Base-by-base conservation (phyloP, 2,888 invertebrate genomes). In the Eupithecia inturbata region DNA sequence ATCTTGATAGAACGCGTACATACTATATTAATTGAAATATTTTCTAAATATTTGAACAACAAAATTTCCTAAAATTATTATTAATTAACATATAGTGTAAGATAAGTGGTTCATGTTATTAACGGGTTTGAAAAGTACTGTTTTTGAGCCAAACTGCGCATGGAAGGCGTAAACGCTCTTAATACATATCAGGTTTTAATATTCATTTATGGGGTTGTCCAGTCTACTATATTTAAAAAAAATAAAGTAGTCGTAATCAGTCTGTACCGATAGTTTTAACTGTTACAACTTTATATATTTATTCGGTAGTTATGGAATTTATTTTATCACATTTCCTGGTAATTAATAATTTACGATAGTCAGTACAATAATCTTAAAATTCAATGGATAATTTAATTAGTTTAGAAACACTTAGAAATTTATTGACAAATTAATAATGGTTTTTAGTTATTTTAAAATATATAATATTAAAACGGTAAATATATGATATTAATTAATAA, bases 291-390 rank as follows among this genome's bases (percentile, higher is more conserved):
- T 53, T 53, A 53, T 22, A 22, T 22, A 22, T 22, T 3, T 53
- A 53, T 22, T 57, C 57, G 57, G 22, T 14, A 57, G 1, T 26
- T 26, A 49, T 9, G 22, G 53, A 53, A 26, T 26, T 57, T 1
- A 49, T n/a, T 57, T 26, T 57, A 57, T 57, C 57, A 57, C 57
- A 57, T 57, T 26, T 57, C 22, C 26, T 57, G 26, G 26, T 53
- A 22, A 53, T 22, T 12, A 39, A 36, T 36, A 53, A 22, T 22
- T 53, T 14, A 26, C 57, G 14, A 22, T 26, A 26, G 22, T 26
- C 5, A 57, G 14, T 57, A 53, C 22, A 49, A 57, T 10, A 26
- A 57, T 22, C 14, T 57, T 57, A 57, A 57, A 57, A 7, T 22
- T 22, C 10, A 53, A 22, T 10, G 22, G 22, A 12, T 3, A 57